These are phyloP conservation scores for Drosophila chauvacae DNA, from an alignment of 1,140 invertebrate genomes.

Conservation along the genomic window DNA sequence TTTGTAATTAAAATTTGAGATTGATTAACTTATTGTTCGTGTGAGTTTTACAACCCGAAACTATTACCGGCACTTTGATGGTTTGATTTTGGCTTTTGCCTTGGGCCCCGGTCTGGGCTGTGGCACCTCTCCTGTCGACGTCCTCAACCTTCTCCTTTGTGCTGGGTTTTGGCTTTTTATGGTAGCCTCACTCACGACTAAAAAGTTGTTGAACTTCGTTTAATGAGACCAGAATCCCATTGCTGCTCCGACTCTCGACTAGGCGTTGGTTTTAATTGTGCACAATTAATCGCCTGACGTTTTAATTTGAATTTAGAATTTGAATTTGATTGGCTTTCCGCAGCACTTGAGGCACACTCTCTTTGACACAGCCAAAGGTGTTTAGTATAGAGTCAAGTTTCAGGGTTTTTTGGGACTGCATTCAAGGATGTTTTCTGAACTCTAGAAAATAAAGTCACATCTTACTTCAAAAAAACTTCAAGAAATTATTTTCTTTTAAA, in stretches of 20 bases:
- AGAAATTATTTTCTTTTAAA: neutral
- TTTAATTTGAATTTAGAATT: constrained; percentile 55
- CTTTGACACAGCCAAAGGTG: constrained; percentile 4
- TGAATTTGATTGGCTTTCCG: constrained; percentile 52
- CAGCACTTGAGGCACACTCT: neutral
- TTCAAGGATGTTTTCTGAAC: neutral
- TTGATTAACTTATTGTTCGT: constrained; percentile 83
- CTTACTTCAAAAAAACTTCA: neutral
- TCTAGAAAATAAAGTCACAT: neutral
- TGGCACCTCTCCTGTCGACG: constrained; percentile 17
- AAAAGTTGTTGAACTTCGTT: constrained; percentile 64
- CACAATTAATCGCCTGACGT: constrained; percentile 62
- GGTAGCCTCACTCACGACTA: constrained; percentile 16
- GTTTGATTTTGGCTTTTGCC: constrained; percentile 63
- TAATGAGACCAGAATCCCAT: constrained; percentile 58
- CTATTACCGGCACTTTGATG: constrained; percentile 77
- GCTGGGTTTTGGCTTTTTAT: constrained; percentile 43
- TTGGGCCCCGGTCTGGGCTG: neutral
- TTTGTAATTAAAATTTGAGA: constrained; percentile 83
- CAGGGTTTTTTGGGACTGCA: neutral
- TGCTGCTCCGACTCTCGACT: constrained; percentile 12
- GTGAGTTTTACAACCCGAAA: constrained; percentile 79
- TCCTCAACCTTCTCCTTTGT: constrained; percentile 25
- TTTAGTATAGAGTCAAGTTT: constrained; percentile 1
- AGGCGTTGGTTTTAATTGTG: constrained; percentile 66